Conservation (phyloP, 2,113 vertebrate genomes). For the Sarotherodon lohbergeri region DNA sequence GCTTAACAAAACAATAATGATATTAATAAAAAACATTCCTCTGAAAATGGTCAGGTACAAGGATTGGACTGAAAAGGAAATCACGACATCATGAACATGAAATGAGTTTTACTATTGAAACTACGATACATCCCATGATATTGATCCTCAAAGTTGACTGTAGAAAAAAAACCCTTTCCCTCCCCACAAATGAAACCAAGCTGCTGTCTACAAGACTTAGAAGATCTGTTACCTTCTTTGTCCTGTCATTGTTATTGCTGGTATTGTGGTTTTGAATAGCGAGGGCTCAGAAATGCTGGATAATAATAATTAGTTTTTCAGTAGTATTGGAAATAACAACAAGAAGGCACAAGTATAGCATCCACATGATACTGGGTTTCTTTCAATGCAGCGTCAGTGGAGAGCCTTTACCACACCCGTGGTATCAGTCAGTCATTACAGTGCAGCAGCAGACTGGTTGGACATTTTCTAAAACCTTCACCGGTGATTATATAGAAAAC, state of each 20-base stretch:
- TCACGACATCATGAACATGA: not conserved
- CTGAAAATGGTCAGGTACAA: not conserved
- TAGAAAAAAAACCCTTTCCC: not conserved
- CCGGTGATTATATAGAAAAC: not conserved
- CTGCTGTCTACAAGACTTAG: not conserved
- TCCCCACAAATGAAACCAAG: not conserved
- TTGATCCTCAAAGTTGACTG: not conserved
- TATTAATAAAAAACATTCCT: not conserved
- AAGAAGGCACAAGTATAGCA: not conserved
- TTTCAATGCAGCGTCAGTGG: not conserved
- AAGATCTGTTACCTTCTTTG: not conserved
- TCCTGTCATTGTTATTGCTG: rapidly evolving
- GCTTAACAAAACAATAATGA: not conserved
- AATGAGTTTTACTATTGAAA: not conserved
- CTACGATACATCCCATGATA: not conserved
- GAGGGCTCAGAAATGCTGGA: not conserved
- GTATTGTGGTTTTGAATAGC: not conserved
- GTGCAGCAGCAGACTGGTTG: not conserved
- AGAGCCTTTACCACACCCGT: not conserved
- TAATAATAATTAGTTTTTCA: not conserved
- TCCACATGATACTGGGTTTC: not conserved
- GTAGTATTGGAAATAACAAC: not conserved
- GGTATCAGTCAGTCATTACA: not conserved
- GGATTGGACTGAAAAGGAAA: not conserved
- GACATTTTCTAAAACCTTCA: not conserved